Conservation (phyloP, 2,113 vertebrate genomes). For the Labeo rohita region DNA sequence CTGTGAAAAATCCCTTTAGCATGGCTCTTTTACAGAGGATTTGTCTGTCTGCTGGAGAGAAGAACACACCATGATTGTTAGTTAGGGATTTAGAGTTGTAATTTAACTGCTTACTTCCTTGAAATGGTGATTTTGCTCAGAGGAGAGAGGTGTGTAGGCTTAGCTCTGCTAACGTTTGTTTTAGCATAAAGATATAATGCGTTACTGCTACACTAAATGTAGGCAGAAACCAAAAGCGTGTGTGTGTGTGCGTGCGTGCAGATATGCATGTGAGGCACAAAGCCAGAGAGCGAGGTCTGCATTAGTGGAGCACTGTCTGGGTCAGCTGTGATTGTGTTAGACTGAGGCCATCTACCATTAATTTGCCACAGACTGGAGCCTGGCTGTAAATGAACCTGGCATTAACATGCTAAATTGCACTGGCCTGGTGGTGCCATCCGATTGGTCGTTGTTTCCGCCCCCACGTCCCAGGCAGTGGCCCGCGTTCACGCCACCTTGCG, state of each 20-base stretch:
- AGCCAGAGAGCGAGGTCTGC: conserved; percentile 37
- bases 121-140: conserved; percentile 18
- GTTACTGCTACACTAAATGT: conserved; percentile 53
- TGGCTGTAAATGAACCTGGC: conserved; percentile 33
- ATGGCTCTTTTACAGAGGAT: conserved; percentile 52
- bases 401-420: conserved; percentile 34
- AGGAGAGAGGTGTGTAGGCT: neutral
- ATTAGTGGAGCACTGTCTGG: conserved; percentile 16
- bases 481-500: neutral
- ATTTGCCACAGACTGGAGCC: conserved; percentile 42
- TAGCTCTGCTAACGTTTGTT: neutral
- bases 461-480: neutral
- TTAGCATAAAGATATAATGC: neutral
- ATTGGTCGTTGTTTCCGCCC: neutral
- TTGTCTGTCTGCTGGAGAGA: conserved; percentile 50
- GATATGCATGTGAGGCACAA: conserved; percentile 44
- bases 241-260: conserved; percentile 6
- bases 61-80: conserved; percentile 24
- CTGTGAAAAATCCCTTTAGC: conserved; percentile 33
- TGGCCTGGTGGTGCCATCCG: conserved; percentile 1
- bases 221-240: conserved; percentile 20
- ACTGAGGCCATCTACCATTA: conserved; percentile 33
- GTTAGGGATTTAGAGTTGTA: conserved; percentile 41
- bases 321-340: conserved; percentile 43
- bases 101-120: conserved; percentile 24